A percentile compares a stretch with the other conserved stretches of the same genome.
Conservation (phyloP, 2,797 vertebrate genomes). For the Lindbergichthys nudifrons region DNA sequence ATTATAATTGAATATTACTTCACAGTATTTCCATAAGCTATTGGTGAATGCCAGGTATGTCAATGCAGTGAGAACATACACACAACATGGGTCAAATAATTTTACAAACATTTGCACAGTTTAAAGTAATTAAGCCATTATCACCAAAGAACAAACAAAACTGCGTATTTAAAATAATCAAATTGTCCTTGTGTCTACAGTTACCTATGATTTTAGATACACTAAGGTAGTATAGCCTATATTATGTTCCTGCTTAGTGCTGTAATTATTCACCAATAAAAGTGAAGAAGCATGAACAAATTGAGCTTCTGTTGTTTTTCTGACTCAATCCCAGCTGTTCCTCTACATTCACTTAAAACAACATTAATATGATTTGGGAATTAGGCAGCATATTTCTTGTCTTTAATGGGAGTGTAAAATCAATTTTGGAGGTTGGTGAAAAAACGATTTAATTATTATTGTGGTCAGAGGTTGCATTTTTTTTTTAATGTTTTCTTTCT, state of each 20-base stretch:
- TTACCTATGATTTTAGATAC: not conserved
- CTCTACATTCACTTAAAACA: conserved; percentile 40
- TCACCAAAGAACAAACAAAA: not conserved
- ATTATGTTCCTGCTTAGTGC: conserved; percentile 34
- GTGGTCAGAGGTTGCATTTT: conserved; percentile 12
- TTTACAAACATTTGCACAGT: not conserved
- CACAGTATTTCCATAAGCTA: conserved; percentile 31
- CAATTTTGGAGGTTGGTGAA: conserved; percentile 37
- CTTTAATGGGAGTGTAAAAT: conserved; percentile 50
- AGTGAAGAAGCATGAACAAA: conserved; percentile 49
- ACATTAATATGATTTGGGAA: conserved; percentile 38
- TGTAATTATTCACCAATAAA: conserved; percentile 51
- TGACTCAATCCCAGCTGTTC: conserved; percentile 56
- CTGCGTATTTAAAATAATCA: not conserved
- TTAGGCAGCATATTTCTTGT: conserved; percentile 30
- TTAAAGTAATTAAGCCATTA: not conserved
- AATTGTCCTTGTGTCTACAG: not conserved
- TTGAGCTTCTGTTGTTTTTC: conserved; percentile 20
- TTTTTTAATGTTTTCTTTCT: not conserved
- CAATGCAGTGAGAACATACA: not conserved
- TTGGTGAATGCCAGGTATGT: conserved; percentile 13
- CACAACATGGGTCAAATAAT: not conserved
- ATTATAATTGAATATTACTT: conserved; percentile 42
- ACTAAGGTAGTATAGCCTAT: conserved; percentile 3
- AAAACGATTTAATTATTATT: conserved; percentile 31